Base-by-base conservation (phyloP, 1,140 invertebrate genomes). In the Neocloeon triangulifer region DNA sequence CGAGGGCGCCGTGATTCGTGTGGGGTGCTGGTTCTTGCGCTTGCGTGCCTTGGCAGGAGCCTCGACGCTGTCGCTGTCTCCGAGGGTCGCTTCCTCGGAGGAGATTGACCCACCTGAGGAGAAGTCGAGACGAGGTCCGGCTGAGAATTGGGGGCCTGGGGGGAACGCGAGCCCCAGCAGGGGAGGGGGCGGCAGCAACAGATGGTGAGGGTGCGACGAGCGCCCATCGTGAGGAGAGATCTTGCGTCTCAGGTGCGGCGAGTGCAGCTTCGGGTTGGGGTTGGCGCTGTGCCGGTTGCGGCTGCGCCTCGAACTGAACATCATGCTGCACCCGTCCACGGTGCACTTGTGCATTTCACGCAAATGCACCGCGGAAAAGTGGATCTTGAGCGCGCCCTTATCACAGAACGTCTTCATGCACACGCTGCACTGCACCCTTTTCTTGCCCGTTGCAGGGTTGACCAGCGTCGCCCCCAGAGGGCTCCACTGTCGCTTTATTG, bases 301-400 rank as follows among this genome's bases (percentile, higher is more conserved):
- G 14, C 86, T 94, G 35, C 94, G 61, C 39, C 92, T 62, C 9
- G 88, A 95, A 51, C 88, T 95, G 50, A 99, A 98, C 82, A 95
- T 94, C 85, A 96, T 97, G 49, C 82, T 95, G 56, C 94, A 99
- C 1, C 94, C 92, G 45, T 89, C 80, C 1, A 98, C 88, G 1
- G 91, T 95, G 50, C 94, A 99, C 51, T 89, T 91, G 53, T 99
- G 94, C 92, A 98, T 98, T 60, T 99, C 95, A 13, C 86, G 69
- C 34, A 98, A 52, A 54, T 99, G 95, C 5, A 99, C 95, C 0
- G 95, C 94, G 27, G 89, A 96, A 49, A 96, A 98, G 50, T 99
- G 95, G 15, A 99, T 99, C 57, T 99, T 99, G 1, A 99, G 61
- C 1, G 95, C 95, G 32, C 91, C 91, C 60, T 98, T 99, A 61